phyloP scores from a whole-genome alignment of 2,888 invertebrate species.

The Perdita meconis region DNA sequence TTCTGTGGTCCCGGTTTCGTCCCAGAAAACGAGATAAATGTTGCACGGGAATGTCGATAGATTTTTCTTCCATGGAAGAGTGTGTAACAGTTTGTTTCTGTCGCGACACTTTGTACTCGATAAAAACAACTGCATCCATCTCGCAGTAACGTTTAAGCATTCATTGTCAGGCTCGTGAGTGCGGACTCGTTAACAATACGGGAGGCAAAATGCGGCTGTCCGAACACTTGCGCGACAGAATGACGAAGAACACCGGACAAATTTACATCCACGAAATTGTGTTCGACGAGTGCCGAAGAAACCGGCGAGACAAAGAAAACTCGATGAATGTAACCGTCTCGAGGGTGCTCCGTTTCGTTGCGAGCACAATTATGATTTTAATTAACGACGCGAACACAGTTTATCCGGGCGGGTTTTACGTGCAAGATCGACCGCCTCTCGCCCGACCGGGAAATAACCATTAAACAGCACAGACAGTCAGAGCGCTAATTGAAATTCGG shows the following conservation, averaged over 20 bases:
- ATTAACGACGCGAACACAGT: constrained; percentile 59
- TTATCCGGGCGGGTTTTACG: constrained; percentile 26
- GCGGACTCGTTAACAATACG: neutral
- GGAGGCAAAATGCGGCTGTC: neutral
- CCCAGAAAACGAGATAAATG: constrained; percentile 9
- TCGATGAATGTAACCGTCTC: constrained; percentile 27
- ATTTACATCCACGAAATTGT: constrained; percentile 8
- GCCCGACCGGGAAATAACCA: constrained; percentile 37
- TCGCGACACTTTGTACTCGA: neutral
- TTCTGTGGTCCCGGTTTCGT: neutral
- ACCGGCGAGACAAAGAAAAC: neutral
- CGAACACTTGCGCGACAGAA: neutral
- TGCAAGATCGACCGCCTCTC: constrained; percentile 1
- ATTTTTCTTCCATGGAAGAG: constrained; percentile 7
- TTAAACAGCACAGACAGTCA: constrained; percentile 41
- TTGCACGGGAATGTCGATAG: constrained; percentile 3
- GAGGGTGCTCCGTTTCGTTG: constrained; percentile 46
- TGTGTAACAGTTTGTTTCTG: constrained; percentile 9
- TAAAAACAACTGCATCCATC: constrained; percentile 6
- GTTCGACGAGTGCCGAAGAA: neutral
- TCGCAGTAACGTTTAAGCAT: neutral
- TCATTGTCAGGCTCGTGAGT: neutral
- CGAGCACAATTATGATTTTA: constrained; percentile 72
- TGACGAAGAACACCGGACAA: neutral
- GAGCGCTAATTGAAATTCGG: constrained; percentile 55